Conservation (phyloP, 2,797 vertebrate genomes). For the Rhinoraja longicauda region DNA sequence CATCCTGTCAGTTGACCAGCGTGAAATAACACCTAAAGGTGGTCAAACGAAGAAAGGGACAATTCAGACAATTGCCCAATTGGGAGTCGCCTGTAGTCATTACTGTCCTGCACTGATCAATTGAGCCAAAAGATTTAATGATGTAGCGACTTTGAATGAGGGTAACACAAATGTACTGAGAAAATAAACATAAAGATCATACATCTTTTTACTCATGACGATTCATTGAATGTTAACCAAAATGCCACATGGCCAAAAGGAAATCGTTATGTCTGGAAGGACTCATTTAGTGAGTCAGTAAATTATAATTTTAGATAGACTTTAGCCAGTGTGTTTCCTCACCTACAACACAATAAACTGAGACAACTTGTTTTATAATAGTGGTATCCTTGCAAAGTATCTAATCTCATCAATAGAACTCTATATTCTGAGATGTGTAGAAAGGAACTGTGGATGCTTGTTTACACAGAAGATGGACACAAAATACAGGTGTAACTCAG, state of each 20-base stretch:
- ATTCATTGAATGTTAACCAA: not conserved
- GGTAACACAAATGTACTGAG: not conserved
- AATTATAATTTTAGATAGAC: not conserved
- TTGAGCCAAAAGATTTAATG: not conserved
- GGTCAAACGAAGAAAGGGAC: constrained; percentile 39
- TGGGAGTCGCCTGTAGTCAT: too few species aligned
- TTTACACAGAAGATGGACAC: too few species aligned
- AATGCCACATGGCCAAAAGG: not conserved
- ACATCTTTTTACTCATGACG: not conserved
- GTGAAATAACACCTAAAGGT: constrained; percentile 46
- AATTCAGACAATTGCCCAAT: not conserved
- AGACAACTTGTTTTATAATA: too few species aligned
- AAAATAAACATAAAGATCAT: not conserved
- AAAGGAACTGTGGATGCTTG: too few species aligned
- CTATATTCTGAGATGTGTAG: too few species aligned
- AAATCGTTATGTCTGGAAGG: not conserved
- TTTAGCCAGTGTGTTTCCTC: not conserved
- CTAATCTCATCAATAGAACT: not conserved
- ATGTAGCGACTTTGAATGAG: not conserved
- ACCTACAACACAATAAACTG: not conserved
- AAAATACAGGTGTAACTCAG: too few species aligned
- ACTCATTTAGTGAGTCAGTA: not conserved
- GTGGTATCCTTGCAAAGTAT: not conserved
- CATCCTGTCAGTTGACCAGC: constrained; percentile 43
- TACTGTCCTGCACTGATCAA: too few species aligned